These are phyloP conservation scores for Mus pahari DNA, from an alignment of 2,113 vertebrate species.

Conservation along the genomic window DNA sequence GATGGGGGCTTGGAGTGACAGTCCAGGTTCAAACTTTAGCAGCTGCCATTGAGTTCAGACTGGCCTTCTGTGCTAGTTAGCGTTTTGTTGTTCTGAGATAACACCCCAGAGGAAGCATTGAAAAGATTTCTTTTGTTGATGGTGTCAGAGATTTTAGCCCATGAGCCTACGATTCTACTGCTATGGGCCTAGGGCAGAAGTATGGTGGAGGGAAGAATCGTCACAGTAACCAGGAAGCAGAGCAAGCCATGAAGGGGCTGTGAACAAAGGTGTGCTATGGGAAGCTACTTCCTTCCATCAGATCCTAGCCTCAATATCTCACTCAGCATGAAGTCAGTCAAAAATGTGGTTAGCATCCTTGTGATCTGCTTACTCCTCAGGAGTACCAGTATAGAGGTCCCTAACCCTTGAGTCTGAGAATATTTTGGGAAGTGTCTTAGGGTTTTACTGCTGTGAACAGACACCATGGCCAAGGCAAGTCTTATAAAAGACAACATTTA, in stretches of 20 bases:
- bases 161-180: neutral
- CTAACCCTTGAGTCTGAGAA: neutral
- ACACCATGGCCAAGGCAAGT: no score
- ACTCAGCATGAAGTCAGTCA: neutral
- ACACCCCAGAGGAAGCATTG: neutral
- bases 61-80: neutral
- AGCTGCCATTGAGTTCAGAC: neutral
- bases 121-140: neutral
- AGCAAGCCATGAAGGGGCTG: neutral
- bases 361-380: neutral
- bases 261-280: neutral
- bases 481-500: no score
- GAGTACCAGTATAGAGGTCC: neutral
- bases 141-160: neutral
- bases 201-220: neutral
- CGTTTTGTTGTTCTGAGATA: neutral
- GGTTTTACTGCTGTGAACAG: no score
- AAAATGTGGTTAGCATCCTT: neutral
- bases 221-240: neutral
- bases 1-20: no score
- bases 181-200: neutral
- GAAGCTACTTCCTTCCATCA: neutral
- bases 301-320: neutral
- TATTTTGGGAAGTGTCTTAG: neutral
- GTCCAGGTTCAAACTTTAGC: neutral